Base-by-base conservation (phyloP, 2,797 vertebrate species). In the Sebastes glaucus region DNA sequence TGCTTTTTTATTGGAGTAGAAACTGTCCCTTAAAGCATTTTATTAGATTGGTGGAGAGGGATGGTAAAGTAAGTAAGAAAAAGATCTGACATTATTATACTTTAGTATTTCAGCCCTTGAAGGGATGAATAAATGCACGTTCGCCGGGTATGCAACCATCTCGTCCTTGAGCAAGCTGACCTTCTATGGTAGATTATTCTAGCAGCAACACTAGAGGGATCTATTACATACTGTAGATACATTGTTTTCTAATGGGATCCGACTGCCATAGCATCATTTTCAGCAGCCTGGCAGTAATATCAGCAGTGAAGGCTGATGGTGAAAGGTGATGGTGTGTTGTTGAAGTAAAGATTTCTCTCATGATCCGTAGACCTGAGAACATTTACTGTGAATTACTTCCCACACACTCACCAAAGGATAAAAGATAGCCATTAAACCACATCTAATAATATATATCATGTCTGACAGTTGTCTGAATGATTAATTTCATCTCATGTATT, bases 381-480 rank as follows among this genome's bases (percentile, higher is more conserved):
- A 71, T 57, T 77, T 49, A 55, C 60, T 73, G 32, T 38, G 22
- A 77, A 63, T 74, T 11, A 82, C 52, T 67, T 80, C 56, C 18
- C 49, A 80, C 27, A 59, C 16, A 53, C 55, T 78, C 38, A 61
- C 71, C 38, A 77, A 42, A 57, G 32, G 52, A 71, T n/a, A 66
- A 79, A 76, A 72, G 11, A 79, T 27, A 35, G 56, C 20, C 62
- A 74, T 75, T 65, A 73, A 67, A 76, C 77, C 30, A 66, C 25
- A 78, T 32, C 56, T 30, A 42, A 81, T 73, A 83, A 87, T 89
- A 78, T 49, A 20, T 63, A 84, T 93, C 79, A 91, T 30, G 35
- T 77, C 62, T 88, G 84, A 90, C 79, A 85, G 71, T 73, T n/a
- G 59, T 85, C 78, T 92, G 84, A 92, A 95, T 87, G 63, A 93